Base-by-base conservation (phyloP, 2,888 invertebrate species). In the Molorchus minor region DNA sequence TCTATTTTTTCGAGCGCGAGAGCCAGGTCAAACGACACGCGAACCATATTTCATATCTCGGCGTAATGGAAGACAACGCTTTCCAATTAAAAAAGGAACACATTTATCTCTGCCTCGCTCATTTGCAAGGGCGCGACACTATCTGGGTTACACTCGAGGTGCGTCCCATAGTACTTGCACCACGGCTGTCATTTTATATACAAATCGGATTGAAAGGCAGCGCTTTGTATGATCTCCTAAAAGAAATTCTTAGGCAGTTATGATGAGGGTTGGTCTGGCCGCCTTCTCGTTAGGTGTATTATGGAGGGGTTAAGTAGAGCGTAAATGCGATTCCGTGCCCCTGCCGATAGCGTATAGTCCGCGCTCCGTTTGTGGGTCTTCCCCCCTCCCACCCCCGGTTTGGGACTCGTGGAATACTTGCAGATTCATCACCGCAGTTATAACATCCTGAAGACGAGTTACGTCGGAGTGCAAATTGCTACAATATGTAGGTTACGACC, bases 261-360 rank as follows among this genome's bases (percentile, higher is more conserved):
- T 56, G 59, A 67, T 59, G 53, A 64, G 60, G 58, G 57, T 59
- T 33, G 58, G 49, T 55, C 36, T 51, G 51, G 65, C 49, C 55
- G 56, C 62, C 64, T 60, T 59, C 62, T 70, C 68, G 69, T 69
- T 70, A 68, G 65, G 65, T 68, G 68, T 68, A 65, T 62, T 62
- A 63, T 44, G 41, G 63, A 57, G 59, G 61, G 67, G 71, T 72
- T 73, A 75, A 76, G 71, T 75, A 75, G 76, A 75, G 76, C 76
- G 76, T 77, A 68, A 77, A 77, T 68, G 70, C 71, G 75, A 76
- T 77, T 76, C 65, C 62, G 62, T 41, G 45, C 49, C 52, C 55
- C 51, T 58, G 55, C 38, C 46, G 58, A 62, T 62, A 61, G 53
- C 55, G 57, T n/a, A n/a, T 4, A 12, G 43, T 20, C 15, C 43